Evolutionary conservation across 2,888 invertebrate species (phyloP).

Genomic region (Listrodromus nycthemerus): DNA sequence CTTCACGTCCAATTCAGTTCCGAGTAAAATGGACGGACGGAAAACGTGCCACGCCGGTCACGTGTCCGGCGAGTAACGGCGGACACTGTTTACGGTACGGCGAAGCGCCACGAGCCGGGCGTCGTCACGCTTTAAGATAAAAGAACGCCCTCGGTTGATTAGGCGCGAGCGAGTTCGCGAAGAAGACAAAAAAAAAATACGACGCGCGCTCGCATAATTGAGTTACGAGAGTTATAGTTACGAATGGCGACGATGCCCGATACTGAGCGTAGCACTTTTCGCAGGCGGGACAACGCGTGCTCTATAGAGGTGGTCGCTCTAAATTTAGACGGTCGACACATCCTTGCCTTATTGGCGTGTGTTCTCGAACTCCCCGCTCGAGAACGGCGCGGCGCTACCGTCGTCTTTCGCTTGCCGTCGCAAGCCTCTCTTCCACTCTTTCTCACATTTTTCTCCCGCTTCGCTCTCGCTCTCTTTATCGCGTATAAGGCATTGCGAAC

Average conservation of each 20-base stretch:
- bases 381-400: slow-evolving; percentile 31
- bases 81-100: slow-evolving; percentile 35
- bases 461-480: neutral
- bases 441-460: slow-evolving; percentile 11
- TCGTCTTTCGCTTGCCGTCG: slow-evolving; percentile 22
- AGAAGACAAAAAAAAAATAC: slow-evolving; percentile 2
- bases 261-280: slow-evolving; percentile 9
- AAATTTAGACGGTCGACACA: slow-evolving; percentile 60
- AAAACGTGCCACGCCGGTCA: slow-evolving; percentile 1
- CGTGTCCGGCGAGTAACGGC: neutral
- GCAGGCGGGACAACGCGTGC: slow-evolving; percentile 35
- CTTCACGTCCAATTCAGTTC: no score
- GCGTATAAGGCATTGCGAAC: slow-evolving; percentile 17
- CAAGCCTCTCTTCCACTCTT: neutral
- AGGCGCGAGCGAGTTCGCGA: neutral
- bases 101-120: slow-evolving; percentile 19
- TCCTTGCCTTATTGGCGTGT: slow-evolving; percentile 59
- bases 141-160: slow-evolving; percentile 16
- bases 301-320: slow-evolving; percentile 55
- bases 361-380: slow-evolving; percentile 19
- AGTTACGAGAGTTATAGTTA: slow-evolving; percentile 9
- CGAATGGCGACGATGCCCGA: slow-evolving; percentile 10
- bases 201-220: neutral
- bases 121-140: slow-evolving; percentile 58
- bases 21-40: no score